Evolutionary conservation across 92 coral and sea anemone species (phyloP).

Genomic region (Palythoa heliodiscus): DNA sequence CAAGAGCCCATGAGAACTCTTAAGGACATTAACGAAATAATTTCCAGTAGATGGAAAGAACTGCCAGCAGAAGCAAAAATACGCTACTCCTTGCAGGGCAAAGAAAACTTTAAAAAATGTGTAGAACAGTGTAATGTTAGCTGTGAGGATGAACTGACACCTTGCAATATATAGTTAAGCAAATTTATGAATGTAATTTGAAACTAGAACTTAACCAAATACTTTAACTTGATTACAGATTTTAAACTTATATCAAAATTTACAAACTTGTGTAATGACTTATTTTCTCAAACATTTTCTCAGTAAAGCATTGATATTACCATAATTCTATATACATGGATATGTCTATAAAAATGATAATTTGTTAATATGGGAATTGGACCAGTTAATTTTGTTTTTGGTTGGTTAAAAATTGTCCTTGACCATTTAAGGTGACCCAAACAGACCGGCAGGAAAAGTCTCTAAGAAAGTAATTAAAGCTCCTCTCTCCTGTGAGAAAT

Average conservation of each 20-base stretch:
- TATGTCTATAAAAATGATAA: not conserved
- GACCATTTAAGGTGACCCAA: not conserved
- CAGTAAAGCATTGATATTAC: not conserved
- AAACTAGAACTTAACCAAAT: not conserved
- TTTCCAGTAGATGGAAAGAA: not conserved
- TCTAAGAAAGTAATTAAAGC: not conserved
- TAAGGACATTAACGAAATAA: not conserved
- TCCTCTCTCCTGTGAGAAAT: constrained; percentile 1
- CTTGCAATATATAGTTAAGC: not conserved
- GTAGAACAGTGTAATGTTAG: not conserved
- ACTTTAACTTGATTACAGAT: constrained; percentile 4
- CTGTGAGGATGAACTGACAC: not conserved
- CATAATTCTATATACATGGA: not conserved
- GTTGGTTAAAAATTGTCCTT: no score
- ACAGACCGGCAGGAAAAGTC: no score
- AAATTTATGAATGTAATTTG: not conserved
- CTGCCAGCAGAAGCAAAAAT: not conserved
- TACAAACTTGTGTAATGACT: no score
- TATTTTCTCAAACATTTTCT: constrained; percentile 1
- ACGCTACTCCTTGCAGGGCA: not conserved
- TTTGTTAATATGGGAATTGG: not conserved
- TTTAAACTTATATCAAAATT: not conserved
- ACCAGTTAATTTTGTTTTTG: no score
- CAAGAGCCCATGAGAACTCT: not conserved
- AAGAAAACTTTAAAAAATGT: not conserved